Conservation (phyloP, 37 sponge, comb jelly and placozoan species). For the Theonella swinhoei region DNA sequence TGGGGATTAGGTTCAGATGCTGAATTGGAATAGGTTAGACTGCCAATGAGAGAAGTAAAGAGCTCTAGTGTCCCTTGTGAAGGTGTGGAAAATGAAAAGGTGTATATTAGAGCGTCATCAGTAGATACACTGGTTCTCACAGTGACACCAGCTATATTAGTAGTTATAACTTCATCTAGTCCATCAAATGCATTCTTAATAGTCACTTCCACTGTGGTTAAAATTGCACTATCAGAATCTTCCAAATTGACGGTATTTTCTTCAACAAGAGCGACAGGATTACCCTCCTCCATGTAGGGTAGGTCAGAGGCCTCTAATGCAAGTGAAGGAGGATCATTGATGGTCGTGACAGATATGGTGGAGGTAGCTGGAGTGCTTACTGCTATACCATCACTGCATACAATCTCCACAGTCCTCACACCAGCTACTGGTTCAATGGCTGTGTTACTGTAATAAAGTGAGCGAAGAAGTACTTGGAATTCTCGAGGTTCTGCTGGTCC, state of each 20-base stretch:
- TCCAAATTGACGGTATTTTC: slow-evolving; percentile 6
- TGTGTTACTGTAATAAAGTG: slow-evolving; percentile 47
- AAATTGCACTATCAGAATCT: slow-evolving; percentile 51
- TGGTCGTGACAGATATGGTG: slow-evolving; percentile 19
- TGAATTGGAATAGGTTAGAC: slow-evolving; percentile 52
- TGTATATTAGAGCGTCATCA: neutral
- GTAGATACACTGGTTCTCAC: neutral
- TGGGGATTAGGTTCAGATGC: slow-evolving; percentile 43
- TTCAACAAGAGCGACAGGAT: slow-evolving; percentile 30
- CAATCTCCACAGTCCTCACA: slow-evolving; percentile 38
- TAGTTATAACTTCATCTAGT: slow-evolving; percentile 8
- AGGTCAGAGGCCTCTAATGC: neutral
- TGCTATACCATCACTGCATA: slow-evolving; percentile 57
- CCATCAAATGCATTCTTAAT: slow-evolving; percentile 37
- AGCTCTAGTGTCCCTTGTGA: slow-evolving; percentile 23
- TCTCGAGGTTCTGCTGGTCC: slow-evolving; percentile 29
- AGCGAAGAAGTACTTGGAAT: slow-evolving; percentile 41
- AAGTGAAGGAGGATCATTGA: slow-evolving; percentile 64
- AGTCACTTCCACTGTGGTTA: slow-evolving; percentile 19
- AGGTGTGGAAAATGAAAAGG: slow-evolving; percentile 17
- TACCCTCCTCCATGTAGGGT: slow-evolving; percentile 43
- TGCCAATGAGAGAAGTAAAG: slow-evolving; percentile 17
- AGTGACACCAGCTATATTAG: neutral
- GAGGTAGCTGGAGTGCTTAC: slow-evolving; percentile 19
- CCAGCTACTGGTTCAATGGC: slow-evolving; percentile 59